phyloP scores from a whole-genome alignment of 1,140 invertebrate species.

The Lerema accius region DNA sequence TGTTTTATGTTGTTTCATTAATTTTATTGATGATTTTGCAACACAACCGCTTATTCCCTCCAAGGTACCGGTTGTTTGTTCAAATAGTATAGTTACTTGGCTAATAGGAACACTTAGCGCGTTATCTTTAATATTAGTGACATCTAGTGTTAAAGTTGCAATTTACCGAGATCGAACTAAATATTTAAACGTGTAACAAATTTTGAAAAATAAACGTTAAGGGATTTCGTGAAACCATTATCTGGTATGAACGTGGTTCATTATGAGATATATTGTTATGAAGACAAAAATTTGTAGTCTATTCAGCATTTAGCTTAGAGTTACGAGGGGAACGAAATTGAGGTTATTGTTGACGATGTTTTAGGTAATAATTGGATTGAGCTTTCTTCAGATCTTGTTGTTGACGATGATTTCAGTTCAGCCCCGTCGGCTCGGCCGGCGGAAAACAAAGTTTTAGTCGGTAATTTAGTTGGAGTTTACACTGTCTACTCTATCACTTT shows the following conservation, averaged over 20 bases:
- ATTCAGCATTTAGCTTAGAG: constrained; percentile 75
- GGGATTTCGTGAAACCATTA: constrained; percentile 40
- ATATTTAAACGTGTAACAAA: constrained; percentile 60
- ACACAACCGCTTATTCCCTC: constrained; percentile 25
- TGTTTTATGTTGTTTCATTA: constrained; percentile 7
- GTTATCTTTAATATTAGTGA: constrained; percentile 82
- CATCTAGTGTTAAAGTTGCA: constrained; percentile 82
- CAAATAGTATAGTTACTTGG: constrained; percentile 48
- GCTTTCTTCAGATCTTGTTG: constrained; percentile 75
- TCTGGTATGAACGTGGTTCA: constrained; percentile 67
- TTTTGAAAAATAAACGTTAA: constrained; percentile 53
- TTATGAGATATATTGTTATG: constrained; percentile 79
- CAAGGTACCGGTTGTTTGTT: constrained; percentile 36
- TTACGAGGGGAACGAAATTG: constrained; percentile 71
- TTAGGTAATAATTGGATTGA: constrained; percentile 79
- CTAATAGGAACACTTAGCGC: constrained; percentile 60
- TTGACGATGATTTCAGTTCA: constrained; percentile 63
- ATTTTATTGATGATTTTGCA: constrained; percentile 13
- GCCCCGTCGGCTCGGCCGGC: constrained; percentile 55
- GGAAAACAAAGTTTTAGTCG: constrained; percentile 29
- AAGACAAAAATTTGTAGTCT: constrained; percentile 77
- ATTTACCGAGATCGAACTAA: constrained; percentile 66
- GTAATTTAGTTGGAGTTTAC: constrained; percentile 50
- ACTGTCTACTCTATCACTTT: constrained; percentile 52
- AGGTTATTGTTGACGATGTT: constrained; percentile 81